Base-by-base conservation (phyloP, 1,140 invertebrate species). In the Oscheius sp. region DNA sequence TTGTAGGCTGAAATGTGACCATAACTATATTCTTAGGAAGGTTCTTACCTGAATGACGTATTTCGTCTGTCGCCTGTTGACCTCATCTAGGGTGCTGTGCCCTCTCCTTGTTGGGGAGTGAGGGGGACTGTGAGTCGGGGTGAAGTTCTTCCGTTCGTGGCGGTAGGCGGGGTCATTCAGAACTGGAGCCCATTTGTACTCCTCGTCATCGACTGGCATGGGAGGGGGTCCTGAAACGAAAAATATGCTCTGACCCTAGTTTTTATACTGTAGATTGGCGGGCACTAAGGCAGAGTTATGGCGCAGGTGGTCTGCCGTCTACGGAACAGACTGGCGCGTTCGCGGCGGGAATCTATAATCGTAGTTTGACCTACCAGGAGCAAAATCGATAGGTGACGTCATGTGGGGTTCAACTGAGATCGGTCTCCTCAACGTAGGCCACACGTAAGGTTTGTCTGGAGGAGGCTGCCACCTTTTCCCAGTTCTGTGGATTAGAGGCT, bases 381-480 rank as follows among this genome's bases (percentile, higher is more conserved):
- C 34, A 35, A 76, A 76, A 66, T 76, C 69, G 4, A 72, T 45
- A 1, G 70, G 69, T 29, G 29, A 42, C 7, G 59, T 32, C 18
- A 59, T n/a, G 7, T 45, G 46, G 3, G 76, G 72, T 32, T 77
- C 76, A 1, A 77, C 76, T 3, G 73, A 69, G 31, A 77, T 74
- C 3, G 76, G 67, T 62, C 68, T 13, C 29, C 76, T 31, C 7
- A 78, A 46, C 36, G 71, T 61, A 10, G 81, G 80, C 79, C 79
- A 81, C 13, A 80, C 73, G 61, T 79, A 84, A 2, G 82, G 82
- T 36, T 80, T 75, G 29, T 83, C 82, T 32, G 81, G 78, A 1
- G 82, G 82, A 10, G 82, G 82, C 58, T 83, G 82, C 82, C 82
- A 83, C 15, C 82, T 70, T 31, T 68, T 77, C 13, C 82, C 82